phyloP scores from a whole-genome alignment of 2,113 vertebrate species.

The Rhineura floridana region DNA sequence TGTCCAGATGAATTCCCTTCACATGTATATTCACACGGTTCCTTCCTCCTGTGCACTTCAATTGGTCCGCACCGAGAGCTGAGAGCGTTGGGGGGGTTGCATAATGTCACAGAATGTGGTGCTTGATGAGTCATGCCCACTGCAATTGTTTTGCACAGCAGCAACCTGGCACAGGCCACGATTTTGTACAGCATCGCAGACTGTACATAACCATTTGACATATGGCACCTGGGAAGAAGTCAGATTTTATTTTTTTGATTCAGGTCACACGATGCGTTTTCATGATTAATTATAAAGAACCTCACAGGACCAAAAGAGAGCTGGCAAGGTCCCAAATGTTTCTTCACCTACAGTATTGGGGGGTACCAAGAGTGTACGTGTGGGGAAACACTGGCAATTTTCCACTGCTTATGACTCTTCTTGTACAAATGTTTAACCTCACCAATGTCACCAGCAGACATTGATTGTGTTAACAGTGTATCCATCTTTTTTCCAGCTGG shows the following conservation, averaged over 20 bases:
- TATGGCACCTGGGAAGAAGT: neutral
- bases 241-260: neutral
- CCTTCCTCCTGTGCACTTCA: neutral
- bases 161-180: neutral
- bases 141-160: conserved; percentile 10
- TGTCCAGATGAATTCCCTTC: neutral
- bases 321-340: neutral
- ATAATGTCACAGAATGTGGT: conserved; percentile 4
- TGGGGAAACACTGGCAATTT: neutral
- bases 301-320: neutral
- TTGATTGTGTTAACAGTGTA: neutral
- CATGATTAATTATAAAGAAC: conserved; percentile 32
- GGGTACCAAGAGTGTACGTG: neutral
- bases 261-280: neutral
- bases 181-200: neutral
- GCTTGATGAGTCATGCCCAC: conserved; percentile 13
- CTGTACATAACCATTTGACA: conserved; percentile 14
- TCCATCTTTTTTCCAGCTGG: neutral
- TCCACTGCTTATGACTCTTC: neutral
- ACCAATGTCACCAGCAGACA: conserved; percentile 8
- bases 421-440: conserved; percentile 23
- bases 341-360: conserved; percentile 5
- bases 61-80: neutral
- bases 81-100: neutral
- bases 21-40: neutral